Evolutionary conservation across 2,888 invertebrate species (phyloP).

Genomic region (Tridacna gigas): DNA sequence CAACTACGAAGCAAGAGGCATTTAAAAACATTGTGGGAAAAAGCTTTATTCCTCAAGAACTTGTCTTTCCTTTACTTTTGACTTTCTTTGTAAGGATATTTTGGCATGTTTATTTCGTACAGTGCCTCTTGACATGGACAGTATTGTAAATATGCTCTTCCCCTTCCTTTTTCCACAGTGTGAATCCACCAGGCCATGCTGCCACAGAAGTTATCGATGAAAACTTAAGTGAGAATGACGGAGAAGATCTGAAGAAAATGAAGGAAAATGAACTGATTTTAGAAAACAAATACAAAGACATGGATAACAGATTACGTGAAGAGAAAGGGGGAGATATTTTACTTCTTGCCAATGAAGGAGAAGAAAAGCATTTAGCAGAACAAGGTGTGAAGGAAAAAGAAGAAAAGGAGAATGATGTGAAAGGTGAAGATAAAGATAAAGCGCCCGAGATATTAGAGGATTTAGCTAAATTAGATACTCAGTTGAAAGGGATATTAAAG

Average conservation of each 20-base stretch:
- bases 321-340: slow-evolving; percentile 74
- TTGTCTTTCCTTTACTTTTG: too few species aligned
- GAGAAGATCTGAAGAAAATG: slow-evolving; percentile 75
- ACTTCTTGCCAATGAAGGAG: slow-evolving; percentile 67
- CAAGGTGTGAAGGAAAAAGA: slow-evolving; percentile 75
- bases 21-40: too few species aligned
- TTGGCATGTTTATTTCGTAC: too few species aligned
- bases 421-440: slow-evolving; percentile 55
- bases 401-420: slow-evolving; percentile 57
- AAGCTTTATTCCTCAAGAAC: too few species aligned
- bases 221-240: slow-evolving; percentile 80
- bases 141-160: too few species aligned
- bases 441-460: slow-evolving; percentile 43
- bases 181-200: slow-evolving; percentile 74
- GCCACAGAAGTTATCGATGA: slow-evolving; percentile 83
- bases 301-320: slow-evolving; percentile 78
- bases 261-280: slow-evolving; percentile 72
- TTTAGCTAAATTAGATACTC: slow-evolving; percentile 60
- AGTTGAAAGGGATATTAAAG: slow-evolving; percentile 64
- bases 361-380: slow-evolving; percentile 77
- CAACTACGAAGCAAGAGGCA: too few species aligned
- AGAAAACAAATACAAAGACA: slow-evolving; percentile 74
- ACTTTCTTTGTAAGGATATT: too few species aligned
- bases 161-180: not conserved
- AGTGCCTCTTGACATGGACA: too few species aligned